Percentiles rank a stretch among this genome's conserved stretches.
phyloP scores from a whole-genome alignment of 2,888 invertebrate species.

The Eristalis intricaria region DNA sequence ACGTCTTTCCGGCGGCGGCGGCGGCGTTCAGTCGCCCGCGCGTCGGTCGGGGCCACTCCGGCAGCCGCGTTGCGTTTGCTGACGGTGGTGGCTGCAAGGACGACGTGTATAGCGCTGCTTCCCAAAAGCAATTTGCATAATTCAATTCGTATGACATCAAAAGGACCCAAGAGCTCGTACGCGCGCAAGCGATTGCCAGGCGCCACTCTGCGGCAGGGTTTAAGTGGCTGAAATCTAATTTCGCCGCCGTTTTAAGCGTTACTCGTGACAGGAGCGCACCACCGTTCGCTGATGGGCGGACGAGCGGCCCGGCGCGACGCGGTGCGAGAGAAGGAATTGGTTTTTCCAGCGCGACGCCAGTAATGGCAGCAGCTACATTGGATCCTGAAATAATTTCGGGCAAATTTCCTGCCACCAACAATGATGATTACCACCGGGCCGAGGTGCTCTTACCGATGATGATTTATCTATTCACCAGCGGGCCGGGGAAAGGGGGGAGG shows the following conservation, averaged over 20 bases:
- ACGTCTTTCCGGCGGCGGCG: slow-evolving; percentile 24
- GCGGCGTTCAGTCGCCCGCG: neutral
- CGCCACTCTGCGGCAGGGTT: slow-evolving; percentile 66
- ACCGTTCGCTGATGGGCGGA: neutral
- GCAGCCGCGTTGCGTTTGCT: neutral
- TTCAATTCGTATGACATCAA: slow-evolving; percentile 72
- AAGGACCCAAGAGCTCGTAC: slow-evolving; percentile 61
- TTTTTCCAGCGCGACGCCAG: slow-evolving; percentile 26
- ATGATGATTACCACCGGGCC: slow-evolving; percentile 49
- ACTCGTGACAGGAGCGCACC: slow-evolving; percentile 12
- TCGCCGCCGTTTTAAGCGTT: slow-evolving; percentile 69
- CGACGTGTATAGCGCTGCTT: slow-evolving; percentile 19
- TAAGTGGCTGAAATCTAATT: slow-evolving; percentile 72
- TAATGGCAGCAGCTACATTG: slow-evolving; percentile 48
- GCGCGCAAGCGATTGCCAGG: slow-evolving; percentile 59
- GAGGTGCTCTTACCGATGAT: slow-evolving; percentile 37
- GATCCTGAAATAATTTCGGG: slow-evolving; percentile 68
- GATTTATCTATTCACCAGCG: slow-evolving; percentile 57
- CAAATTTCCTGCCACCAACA: slow-evolving; percentile 70
- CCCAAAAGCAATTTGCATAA: slow-evolving; percentile 71
- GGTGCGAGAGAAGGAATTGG: slow-evolving; percentile 32
- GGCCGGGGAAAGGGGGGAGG: neutral
- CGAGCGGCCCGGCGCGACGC: slow-evolving; percentile 1
- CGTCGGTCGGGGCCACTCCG: neutral
- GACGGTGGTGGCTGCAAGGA: neutral